phyloP scores from a whole-genome alignment of 1,140 invertebrate genomes.

The Pristionchus pacificus region DNA sequence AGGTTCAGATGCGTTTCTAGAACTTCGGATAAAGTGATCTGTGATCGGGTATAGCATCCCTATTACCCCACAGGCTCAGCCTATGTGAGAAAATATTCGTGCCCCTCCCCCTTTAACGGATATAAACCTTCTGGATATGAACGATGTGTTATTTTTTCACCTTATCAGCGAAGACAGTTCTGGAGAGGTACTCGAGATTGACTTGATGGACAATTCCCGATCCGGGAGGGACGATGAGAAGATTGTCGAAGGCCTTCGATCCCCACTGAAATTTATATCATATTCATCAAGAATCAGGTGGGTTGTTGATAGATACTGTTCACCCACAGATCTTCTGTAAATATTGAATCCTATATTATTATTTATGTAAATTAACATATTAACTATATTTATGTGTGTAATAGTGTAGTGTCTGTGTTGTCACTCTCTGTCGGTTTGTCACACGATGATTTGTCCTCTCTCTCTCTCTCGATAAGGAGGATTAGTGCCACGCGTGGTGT shows the following conservation, averaged over 20 bases:
- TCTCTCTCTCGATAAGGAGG: no score
- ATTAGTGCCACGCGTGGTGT: no score
- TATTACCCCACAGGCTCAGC: no score
- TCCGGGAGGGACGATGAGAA: slow-evolving; percentile 94
- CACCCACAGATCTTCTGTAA: not conserved
- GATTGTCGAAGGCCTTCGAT: slow-evolving; percentile 86
- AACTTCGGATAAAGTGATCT: no score
- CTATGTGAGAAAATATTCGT: no score
- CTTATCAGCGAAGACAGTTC: slow-evolving; percentile 80
- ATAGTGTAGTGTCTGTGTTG: not conserved
- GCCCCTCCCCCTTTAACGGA: no score
- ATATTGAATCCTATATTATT: no score
- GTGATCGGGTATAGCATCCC: no score
- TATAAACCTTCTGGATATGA: no score
- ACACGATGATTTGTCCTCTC: not conserved
- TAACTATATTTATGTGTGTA: no score
- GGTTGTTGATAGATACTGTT: not conserved
- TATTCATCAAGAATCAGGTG: slow-evolving; percentile 22
- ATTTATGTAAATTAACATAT: no score
- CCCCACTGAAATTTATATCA: slow-evolving; percentile 75
- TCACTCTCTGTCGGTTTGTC: not conserved
- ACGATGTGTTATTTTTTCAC: slow-evolving; percentile 34
- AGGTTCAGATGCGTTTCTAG: no score
- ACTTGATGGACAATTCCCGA: slow-evolving; percentile 98
- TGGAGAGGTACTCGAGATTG: slow-evolving; percentile 69